A percentile compares a stretch with the other conserved stretches of the same genome.
Evolutionary conservation across 2,888 invertebrate species (phyloP).

Genomic region (Plebejus melissa): DNA sequence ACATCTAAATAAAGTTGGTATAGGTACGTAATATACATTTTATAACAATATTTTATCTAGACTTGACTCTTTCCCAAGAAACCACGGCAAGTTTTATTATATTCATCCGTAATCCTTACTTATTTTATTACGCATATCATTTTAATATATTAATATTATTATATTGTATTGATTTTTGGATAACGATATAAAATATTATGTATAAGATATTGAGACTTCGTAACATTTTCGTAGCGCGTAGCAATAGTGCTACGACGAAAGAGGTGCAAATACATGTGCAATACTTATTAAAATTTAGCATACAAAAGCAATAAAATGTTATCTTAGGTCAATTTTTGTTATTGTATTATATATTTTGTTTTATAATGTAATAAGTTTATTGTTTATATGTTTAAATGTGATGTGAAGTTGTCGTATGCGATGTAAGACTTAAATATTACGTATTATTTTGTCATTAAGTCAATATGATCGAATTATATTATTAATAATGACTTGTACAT

Average conservation of each 20-base stretch:
- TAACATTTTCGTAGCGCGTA: neutral
- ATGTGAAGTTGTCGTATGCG: neutral
- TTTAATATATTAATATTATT: neutral
- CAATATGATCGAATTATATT: conserved; percentile 4
- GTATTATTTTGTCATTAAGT: conserved; percentile 2
- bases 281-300: neutral
- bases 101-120: neutral
- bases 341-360: neutral
- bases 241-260: neutral
- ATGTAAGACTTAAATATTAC: neutral
- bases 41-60: no score
- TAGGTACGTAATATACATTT: no score
- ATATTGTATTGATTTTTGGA: neutral
- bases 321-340: neutral
- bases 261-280: neutral
- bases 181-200: neutral
- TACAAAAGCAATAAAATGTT: conserved; percentile 8
- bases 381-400: neutral
- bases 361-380: neutral
- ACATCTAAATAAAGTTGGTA: no score
- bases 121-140: neutral
- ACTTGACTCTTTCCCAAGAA: neutral
- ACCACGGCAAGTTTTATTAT: neutral
- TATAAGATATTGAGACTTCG: neutral
- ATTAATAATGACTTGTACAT: neutral